Conservation (phyloP, 2,888 invertebrate species). For the Thymelicus sylvestris region DNA sequence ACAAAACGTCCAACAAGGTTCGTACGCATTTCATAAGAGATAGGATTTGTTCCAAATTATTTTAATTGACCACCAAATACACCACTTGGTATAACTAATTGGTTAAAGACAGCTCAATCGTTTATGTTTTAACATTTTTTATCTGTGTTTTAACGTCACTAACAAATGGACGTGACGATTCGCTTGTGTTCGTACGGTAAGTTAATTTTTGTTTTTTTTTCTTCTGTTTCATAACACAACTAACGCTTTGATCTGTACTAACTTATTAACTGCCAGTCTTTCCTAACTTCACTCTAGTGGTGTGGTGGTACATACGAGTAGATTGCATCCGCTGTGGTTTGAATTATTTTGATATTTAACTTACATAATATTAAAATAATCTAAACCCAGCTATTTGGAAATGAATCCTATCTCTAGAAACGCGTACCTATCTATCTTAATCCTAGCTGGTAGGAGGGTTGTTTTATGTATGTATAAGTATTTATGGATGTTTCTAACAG, state of each 20-base stretch:
- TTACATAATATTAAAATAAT: conserved; percentile 49
- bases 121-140: conserved; percentile 55
- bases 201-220: conserved; percentile 57
- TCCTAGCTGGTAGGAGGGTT: neutral
- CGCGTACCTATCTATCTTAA: conserved; percentile 55
- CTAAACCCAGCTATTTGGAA: conserved; percentile 50
- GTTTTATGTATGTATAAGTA: neutral
- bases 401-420: conserved; percentile 77
- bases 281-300: conserved; percentile 64
- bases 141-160: conserved; percentile 62
- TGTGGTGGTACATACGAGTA: conserved; percentile 74
- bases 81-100: conserved; percentile 79
- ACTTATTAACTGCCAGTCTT: conserved; percentile 48
- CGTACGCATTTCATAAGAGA: conserved; percentile 70
- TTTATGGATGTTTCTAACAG: conserved; percentile 56
- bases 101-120: conserved; percentile 78
- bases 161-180: conserved; percentile 51
- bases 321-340: conserved; percentile 44
- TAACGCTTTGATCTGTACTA: conserved; percentile 73
- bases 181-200: conserved; percentile 59
- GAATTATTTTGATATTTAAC: conserved; percentile 43
- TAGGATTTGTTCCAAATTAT: conserved; percentile 62
- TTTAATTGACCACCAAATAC: conserved; percentile 68
- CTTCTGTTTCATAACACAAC: conserved; percentile 53
- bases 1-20: conserved; percentile 81